Base-by-base conservation (phyloP, 1,140 invertebrate genomes). In the Oryctes rhinoceros region DNA sequence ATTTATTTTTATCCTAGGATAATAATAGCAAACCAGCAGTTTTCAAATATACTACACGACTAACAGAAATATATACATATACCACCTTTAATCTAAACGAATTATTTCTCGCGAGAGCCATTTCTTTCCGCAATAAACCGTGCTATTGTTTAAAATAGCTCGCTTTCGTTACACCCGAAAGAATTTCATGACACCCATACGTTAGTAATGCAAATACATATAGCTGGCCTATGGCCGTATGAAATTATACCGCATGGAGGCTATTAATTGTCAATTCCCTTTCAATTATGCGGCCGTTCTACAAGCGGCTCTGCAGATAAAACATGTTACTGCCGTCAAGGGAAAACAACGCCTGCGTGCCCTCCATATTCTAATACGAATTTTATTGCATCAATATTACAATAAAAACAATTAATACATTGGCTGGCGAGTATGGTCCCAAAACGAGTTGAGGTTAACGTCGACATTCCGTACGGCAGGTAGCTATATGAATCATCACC, bases 381-480 rank as follows among this genome's bases (percentile, higher is more conserved):
- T 18, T 71, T 71, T 20, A 71, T 71, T 18, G 24, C 20, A 18
- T 30, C 24, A 20, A 30, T 71, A 24, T 71, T 35, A 37, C 65
- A 71, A 71, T 71, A 30, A 71, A 71, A 71, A 71, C 24, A 71
- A 71, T 71, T 71, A 71, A 71, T 20, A 71, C 24, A 71, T 71
- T 15, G 65, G 65, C 35, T 67, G 62, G 3, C 11, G 62, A 67
- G 62, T 3, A 53, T 20, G 53, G 53, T n/a, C 18, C 53, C 53
- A 4, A 59, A 59, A 59, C 39, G 39, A 39, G 39, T 39, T 39
- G 3, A 39, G 39, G 39, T 7, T 39, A n/a, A 3, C 7, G 7
- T 7, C 39, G 39, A 39, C 39, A 39, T 39, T 39, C 7, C 39
- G 39, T n/a, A n/a, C 39, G 3, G 3, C 39, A 39, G 39, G 39